Conservation (phyloP, 2,797 vertebrate species). For the Lagocephalus sceleratus region DNA sequence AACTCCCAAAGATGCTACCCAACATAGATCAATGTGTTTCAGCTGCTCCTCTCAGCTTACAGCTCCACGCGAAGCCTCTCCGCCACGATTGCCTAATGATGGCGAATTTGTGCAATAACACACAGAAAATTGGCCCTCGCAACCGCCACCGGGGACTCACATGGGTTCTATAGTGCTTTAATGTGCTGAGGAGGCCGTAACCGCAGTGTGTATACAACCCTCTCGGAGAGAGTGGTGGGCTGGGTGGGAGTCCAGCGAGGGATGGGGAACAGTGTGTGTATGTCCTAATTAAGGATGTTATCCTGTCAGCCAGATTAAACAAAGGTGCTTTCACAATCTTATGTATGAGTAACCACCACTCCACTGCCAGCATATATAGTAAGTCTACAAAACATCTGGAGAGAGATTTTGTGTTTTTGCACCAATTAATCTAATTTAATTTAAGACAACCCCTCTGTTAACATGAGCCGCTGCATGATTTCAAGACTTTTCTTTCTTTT, state of each 20-base stretch:
- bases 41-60: slow-evolving; percentile 27
- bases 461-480: background rate
- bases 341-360: slow-evolving; percentile 2
- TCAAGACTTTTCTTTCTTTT: background rate
- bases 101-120: slow-evolving; percentile 67
- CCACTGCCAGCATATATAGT: slow-evolving; percentile 18
- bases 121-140: slow-evolving; percentile 40
- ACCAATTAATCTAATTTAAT: background rate
- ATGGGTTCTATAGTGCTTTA: slow-evolving; percentile 50
- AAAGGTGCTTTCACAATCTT: slow-evolving; percentile 19
- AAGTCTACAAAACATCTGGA: slow-evolving; percentile 10
- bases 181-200: slow-evolving; percentile 42
- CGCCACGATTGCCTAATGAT: slow-evolving; percentile 55
- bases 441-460: background rate
- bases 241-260: slow-evolving; percentile 5
- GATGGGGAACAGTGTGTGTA: slow-evolving; percentile 6
- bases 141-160: slow-evolving; percentile 41
- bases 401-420: background rate
- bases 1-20: too few species aligned
- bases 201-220: slow-evolving; percentile 55
- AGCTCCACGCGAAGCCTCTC: slow-evolving; percentile 38
- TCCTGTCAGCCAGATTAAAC: slow-evolving; percentile 37
- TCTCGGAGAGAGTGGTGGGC: slow-evolving; percentile 25
- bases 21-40: background rate
- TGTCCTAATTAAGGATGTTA: slow-evolving; percentile 22